These are phyloP conservation scores for Myotis planiceps DNA, from an alignment of 2,797 vertebrate species.

Conservation along the genomic window DNA sequence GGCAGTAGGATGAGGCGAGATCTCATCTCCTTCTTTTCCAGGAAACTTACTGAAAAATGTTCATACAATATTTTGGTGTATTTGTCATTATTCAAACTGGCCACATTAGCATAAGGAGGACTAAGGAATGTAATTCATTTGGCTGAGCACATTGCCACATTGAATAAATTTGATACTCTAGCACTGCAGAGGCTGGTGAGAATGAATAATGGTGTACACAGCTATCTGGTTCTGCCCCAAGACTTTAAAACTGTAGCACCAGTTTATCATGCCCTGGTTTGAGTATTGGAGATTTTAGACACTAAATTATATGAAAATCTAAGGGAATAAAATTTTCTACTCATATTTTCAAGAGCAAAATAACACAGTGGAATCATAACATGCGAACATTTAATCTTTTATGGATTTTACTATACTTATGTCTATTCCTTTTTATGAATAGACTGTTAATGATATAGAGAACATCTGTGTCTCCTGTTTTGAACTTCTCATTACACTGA, in stretches of 20 bases:
- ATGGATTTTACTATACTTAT: not conserved
- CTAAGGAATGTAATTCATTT: not conserved
- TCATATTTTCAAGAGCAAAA: not conserved
- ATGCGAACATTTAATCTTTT: not conserved
- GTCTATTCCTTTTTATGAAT: not conserved
- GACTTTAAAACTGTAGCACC: not conserved
- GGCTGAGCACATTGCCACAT: not conserved
- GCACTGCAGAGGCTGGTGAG: not conserved
- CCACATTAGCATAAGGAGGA: not conserved
- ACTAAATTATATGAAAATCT: not conserved
- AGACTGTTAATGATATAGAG: not conserved
- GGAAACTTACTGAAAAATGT: not conserved
- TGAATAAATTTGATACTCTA: not conserved
- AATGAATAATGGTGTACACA: not conserved
- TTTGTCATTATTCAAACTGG: not conserved
- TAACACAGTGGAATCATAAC: not conserved
- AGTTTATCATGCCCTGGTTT: not conserved
- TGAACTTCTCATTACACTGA: not conserved
- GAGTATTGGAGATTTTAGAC: not conserved
- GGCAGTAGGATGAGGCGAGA: not conserved
- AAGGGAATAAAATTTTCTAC: not conserved
- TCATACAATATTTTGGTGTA: not conserved
- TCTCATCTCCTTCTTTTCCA: not conserved
- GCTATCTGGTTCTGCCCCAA: not conserved
- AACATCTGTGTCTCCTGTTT: not conserved